Evolutionary conservation across 2,113 vertebrate genomes (phyloP), one percentile per base, ranked within the genome.

Genomic region (Danionella cerebrum): DNA sequence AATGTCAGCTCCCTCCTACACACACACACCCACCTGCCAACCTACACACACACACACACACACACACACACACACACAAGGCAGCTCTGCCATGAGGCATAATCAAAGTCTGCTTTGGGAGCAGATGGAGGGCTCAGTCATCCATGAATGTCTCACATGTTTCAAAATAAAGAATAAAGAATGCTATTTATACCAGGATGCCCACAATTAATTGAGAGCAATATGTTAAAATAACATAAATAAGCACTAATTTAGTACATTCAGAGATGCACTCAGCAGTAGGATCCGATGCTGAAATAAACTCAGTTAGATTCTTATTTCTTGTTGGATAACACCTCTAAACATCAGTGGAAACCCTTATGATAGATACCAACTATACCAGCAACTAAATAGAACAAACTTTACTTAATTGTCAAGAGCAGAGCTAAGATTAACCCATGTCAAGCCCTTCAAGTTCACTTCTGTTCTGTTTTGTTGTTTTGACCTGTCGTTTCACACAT

Each of bases 111-210:
- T 71, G 67, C 62, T 74, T 76, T 27, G 78, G 50, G 66, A 83
- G 78, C 85, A 86, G 85, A 86, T 85, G 87, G 84, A 59, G 2
- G 1, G 21, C 6, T 72, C 72, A 76, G 63, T 67, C 78, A 81
- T 75, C 83, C 78, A 50, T 70, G 52, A 27, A 6, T 12, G 29
- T 53, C 38, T 81, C 71, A 74, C 73, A 74, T 72, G 76, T 75
- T 65, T 67, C 55, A 53, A 33, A 33, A 31, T 16, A 31, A 16
- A 35, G 16, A 50, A 36, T 47, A 48, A 29, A 65, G 9, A 48
- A n/a, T n/a, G n/a, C 24, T 14, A 27, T 48, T 31, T 25, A 51
- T 35, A 58, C 45, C n/a, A 53, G 16, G n/a, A 31, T 35, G 25
- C 10, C 38, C 4, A 42, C 5, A 41, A 12, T 27, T 10, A 9